phyloP scores from a whole-genome alignment of 2,888 invertebrate genomes.

The Stictocephala bisonia region DNA sequence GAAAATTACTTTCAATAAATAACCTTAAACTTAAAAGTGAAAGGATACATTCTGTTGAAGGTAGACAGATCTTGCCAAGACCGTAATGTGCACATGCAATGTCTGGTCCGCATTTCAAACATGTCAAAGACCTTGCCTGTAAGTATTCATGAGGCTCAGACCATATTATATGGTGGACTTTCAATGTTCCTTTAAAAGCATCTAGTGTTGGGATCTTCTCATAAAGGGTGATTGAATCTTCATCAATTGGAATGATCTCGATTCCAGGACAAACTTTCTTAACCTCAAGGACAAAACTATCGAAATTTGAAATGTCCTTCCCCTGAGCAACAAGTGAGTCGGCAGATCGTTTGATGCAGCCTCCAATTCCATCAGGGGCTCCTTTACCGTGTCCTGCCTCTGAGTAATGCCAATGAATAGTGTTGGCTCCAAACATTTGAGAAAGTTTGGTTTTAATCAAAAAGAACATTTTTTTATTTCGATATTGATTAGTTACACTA shows the following conservation, averaged over 20 bases:
- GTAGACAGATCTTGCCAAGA: slow-evolving; percentile 31
- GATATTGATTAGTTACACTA: slow-evolving; percentile 62
- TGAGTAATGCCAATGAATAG: slow-evolving; percentile 59
- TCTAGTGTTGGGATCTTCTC: slow-evolving; percentile 21
- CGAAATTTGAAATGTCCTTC: slow-evolving; percentile 42
- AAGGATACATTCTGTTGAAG: slow-evolving; percentile 38
- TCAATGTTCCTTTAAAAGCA: slow-evolving; percentile 48
- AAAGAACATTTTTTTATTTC: slow-evolving; percentile 63
- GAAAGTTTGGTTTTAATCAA: slow-evolving; percentile 55
- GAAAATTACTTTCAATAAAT: slow-evolving; percentile 22
- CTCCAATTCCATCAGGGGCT: slow-evolving; percentile 61
- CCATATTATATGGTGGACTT: slow-evolving; percentile 36
- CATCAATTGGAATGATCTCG: slow-evolving; percentile 31
- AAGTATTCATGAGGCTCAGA: slow-evolving; percentile 6
- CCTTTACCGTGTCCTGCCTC: slow-evolving; percentile 62
- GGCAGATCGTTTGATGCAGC: slow-evolving; percentile 59
- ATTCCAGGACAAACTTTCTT: slow-evolving; percentile 23
- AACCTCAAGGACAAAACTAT: not conserved
- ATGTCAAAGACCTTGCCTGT: slow-evolving; percentile 24
- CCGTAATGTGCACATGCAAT: slow-evolving; percentile 21
- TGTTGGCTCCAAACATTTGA: slow-evolving; percentile 50
- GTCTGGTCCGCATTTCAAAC: slow-evolving; percentile 2
- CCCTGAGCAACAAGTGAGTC: slow-evolving; percentile 49
- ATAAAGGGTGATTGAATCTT: slow-evolving; percentile 18
- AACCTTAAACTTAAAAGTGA: slow-evolving; percentile 17